Evolutionary conservation across 2,888 invertebrate genomes (phyloP).

Genomic region (Cephus runcator): DNA sequence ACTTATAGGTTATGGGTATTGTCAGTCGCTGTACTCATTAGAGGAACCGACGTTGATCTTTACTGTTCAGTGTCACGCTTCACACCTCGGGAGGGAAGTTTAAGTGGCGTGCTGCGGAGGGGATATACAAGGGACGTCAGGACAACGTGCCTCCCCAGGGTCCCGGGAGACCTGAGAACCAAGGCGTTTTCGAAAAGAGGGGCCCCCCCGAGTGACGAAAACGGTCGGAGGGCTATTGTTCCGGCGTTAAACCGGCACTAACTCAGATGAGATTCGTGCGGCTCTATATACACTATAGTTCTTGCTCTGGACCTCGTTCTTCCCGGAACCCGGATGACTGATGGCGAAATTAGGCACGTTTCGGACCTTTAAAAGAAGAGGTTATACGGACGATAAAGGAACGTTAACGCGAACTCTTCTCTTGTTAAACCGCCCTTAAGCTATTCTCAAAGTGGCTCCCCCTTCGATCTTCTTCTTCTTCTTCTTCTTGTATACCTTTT

Average conservation of each 20-base stretch:
- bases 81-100: conserved; percentile 28
- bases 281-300: conserved; percentile 22
- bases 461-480: neutral
- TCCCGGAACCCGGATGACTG: conserved; percentile 42
- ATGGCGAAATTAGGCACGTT: conserved; percentile 42
- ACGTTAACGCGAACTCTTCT: neutral
- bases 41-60: neutral
- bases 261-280: conserved; percentile 45
- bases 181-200: conserved; percentile 14
- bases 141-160: conserved; percentile 21
- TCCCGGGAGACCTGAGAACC: conserved; percentile 15
- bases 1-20: neutral
- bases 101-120: conserved; percentile 4
- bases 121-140: conserved; percentile 8
- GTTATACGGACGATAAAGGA: conserved; percentile 18
- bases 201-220: conserved; percentile 25
- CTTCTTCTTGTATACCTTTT: neutral
- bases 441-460: neutral
- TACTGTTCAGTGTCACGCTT: conserved; percentile 34
- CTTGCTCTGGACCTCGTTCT: conserved; percentile 11
- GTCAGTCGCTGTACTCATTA: neutral
- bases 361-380: conserved; percentile 23
- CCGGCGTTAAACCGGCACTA: conserved; percentile 48
- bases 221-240: conserved; percentile 38
- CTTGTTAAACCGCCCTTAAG: neutral